phyloP scores from a whole-genome alignment of 2,113 vertebrate genomes.

The Bambusicola thoracicus region DNA sequence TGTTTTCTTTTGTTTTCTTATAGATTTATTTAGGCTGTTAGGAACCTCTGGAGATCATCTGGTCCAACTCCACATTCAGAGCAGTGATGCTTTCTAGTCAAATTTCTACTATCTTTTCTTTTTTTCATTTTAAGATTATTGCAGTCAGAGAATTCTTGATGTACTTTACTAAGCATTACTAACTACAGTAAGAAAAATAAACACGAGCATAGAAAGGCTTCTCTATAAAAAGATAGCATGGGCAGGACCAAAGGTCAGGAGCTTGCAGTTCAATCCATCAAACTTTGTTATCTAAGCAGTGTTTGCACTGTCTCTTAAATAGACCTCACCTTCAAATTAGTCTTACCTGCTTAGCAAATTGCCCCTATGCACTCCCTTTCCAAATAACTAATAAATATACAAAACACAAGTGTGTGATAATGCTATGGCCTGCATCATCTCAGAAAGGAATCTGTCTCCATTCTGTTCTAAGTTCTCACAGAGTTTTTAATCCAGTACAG shows the following conservation, averaged over 20 bases:
- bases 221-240: not conserved
- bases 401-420: not conserved
- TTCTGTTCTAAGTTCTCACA: not conserved
- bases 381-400: not conserved
- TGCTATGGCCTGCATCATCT: not conserved
- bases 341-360: not conserved
- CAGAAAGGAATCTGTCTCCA: not conserved
- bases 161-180: not conserved
- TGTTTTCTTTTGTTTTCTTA: not conserved
- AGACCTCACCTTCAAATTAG: not conserved
- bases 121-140: not conserved
- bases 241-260: not conserved
- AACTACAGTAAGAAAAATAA: not conserved
- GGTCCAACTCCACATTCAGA: not conserved
- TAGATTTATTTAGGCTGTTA: not conserved
- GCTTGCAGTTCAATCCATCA: not conserved
- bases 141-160: not conserved
- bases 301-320: not conserved
- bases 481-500: not conserved
- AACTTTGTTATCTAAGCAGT: not conserved
- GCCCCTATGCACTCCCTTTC: not conserved
- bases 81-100: not conserved
- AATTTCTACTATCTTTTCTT: not conserved
- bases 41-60: not conserved
- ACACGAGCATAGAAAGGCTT: not conserved